These are phyloP conservation scores for Pedionomus torquatus DNA, from an alignment of 2,113 vertebrate species.

Conservation along the genomic window DNA sequence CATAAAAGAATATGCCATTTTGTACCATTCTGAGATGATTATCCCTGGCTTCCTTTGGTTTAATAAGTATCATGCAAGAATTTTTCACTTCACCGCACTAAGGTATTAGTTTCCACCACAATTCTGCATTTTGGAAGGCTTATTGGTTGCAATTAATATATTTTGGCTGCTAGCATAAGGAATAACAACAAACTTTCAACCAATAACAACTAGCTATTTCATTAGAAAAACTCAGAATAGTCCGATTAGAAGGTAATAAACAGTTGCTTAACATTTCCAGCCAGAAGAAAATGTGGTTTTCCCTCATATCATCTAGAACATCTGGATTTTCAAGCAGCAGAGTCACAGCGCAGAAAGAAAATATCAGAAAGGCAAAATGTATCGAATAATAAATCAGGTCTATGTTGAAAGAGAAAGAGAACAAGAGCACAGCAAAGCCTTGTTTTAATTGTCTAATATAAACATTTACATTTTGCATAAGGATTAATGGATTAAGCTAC, in stretches of 20 bases:
- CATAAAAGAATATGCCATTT: background rate
- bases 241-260: background rate
- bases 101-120: background rate
- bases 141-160: background rate
- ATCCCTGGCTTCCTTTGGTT: background rate
- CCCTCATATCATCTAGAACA: background rate
- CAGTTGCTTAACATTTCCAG: background rate
- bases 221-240: background rate
- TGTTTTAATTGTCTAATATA: background rate
- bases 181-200: background rate
- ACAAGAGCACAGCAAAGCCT: background rate
- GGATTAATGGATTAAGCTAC: background rate
- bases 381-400: background rate
- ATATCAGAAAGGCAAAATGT: background rate
- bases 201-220: background rate
- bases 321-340: background rate
- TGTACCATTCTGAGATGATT: background rate
- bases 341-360: background rate
- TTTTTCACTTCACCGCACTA: background rate
- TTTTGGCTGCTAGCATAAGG: background rate
- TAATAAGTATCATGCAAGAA: background rate
- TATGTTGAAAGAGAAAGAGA: background rate
- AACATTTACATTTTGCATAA: background rate
- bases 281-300: background rate
- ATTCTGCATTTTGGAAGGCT: background rate